Evolutionary conservation across 2,888 invertebrate species (phyloP).

Genomic region (Suillia variegata): DNA sequence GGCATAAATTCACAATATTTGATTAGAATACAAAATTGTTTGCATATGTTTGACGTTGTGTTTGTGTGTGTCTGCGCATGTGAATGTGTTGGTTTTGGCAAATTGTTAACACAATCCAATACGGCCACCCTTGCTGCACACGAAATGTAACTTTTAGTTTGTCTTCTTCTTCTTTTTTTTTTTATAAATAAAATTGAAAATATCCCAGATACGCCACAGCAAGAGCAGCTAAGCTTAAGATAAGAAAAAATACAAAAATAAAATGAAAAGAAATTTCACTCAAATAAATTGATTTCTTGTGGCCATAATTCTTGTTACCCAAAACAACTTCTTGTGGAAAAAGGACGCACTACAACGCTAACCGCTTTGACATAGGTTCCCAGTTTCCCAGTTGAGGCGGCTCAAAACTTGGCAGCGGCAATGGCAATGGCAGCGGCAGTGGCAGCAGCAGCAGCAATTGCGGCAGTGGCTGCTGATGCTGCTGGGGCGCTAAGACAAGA

Average conservation of each 20-base stretch:
- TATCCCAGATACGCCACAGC: not conserved
- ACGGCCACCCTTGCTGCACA: too few species aligned
- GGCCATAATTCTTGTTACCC: constrained; percentile 35
- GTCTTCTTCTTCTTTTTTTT: not conserved
- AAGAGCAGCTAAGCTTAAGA: too few species aligned
- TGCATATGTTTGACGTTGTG: too few species aligned
- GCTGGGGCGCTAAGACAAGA: constrained; percentile 3
- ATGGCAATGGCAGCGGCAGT: constrained; percentile 5
- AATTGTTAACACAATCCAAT: too few species aligned
- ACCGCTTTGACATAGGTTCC: constrained; percentile 13
- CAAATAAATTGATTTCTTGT: constrained; percentile 38
- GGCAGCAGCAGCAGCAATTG: constrained; percentile 37
- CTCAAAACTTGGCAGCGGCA: not conserved
- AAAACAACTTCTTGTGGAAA: not conserved
- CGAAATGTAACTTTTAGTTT: too few species aligned
- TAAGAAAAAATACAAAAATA: too few species aligned
- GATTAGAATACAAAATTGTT: too few species aligned
- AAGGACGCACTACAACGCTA: not conserved
- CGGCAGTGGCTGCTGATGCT: constrained; percentile 13
- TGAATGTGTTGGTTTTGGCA: too few species aligned
- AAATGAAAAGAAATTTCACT: constrained; percentile 10
- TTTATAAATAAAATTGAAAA: not conserved
- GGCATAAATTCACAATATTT: too few species aligned
- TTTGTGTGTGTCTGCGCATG: too few species aligned
- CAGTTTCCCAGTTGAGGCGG: not conserved